Percentiles rank a stretch among this genome's conserved stretches.
These are phyloP conservation scores for Ginglymostoma cirratum DNA, from an alignment of 2,113 vertebrate species.

Conservation along the genomic window DNA sequence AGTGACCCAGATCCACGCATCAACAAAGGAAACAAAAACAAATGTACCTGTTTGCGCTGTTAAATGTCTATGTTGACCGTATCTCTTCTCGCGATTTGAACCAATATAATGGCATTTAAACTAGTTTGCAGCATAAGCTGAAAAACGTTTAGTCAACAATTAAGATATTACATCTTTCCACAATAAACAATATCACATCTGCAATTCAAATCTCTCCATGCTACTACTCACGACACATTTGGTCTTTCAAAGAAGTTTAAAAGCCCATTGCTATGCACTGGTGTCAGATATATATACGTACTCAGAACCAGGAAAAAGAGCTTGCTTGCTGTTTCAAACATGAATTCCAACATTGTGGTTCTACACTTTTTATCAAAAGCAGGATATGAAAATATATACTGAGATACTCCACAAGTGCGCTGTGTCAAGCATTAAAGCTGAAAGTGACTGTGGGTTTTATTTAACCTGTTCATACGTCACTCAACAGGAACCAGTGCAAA, in stretches of 20 bases:
- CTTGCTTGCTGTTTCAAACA: neutral
- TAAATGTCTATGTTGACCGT: neutral
- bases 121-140: neutral
- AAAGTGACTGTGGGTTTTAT: neutral
- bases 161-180: neutral
- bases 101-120: neutral
- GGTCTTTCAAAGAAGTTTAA: neutral
- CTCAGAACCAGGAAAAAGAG: neutral
- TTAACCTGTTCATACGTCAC: neutral
- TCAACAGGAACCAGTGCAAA: conserved; percentile 26
- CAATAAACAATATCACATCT: neutral
- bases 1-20: neutral
- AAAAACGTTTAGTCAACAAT: neutral
- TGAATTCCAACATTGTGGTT: conserved; percentile 20
- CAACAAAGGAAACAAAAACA: neutral
- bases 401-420: too few species aligned
- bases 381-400: neutral
- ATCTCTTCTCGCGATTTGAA: neutral
- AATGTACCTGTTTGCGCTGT: neutral
- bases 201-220: neutral
- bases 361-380: neutral
- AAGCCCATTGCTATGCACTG: neutral
- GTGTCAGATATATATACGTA: neutral
- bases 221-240: neutral
- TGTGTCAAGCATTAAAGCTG: neutral